These are phyloP conservation scores for Pemphredon lugubris DNA, from an alignment of 2,888 invertebrate species.

Conservation along the genomic window DNA sequence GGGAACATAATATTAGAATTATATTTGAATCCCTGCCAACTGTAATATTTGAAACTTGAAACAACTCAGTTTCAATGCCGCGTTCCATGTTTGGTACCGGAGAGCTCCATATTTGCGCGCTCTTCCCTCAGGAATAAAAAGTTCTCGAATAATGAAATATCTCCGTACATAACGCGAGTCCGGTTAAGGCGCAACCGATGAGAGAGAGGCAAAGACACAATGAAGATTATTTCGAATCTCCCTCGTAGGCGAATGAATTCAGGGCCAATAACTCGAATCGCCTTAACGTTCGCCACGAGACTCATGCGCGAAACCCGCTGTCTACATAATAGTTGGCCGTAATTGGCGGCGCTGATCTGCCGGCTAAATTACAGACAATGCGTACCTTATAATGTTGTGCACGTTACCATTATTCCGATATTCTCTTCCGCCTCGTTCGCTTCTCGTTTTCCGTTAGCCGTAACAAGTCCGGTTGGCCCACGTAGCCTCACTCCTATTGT, in stretches of 20 bases:
- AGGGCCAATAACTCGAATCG: conserved; percentile 56
- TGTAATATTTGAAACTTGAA: too few relatives aligned
- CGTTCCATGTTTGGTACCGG: too few relatives aligned
- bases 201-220: conserved; percentile 32
- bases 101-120: too few relatives aligned
- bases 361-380: conserved; percentile 75
- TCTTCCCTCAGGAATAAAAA: conserved; percentile 5
- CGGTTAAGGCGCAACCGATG: not conserved
- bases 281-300: conserved; percentile 47
- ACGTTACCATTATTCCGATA: conserved; percentile 57
- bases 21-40: too few relatives aligned
- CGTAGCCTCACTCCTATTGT: conserved; percentile 49
- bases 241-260: conserved; percentile 46
- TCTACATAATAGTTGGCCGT: conserved; percentile 60
- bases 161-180: not conserved
- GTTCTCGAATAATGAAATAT: conserved; percentile 8
- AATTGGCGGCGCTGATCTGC: conserved; percentile 72
- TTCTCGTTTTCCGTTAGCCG: conserved; percentile 48
- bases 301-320: conserved; percentile 36
- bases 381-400: conserved; percentile 64
- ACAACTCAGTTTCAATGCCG: too few relatives aligned
- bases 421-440: conserved; percentile 55
- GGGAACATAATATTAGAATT: too few relatives aligned
- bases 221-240: conserved; percentile 51
- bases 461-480: conserved; percentile 41